Conservation (phyloP, 2,888 invertebrate species). For the Cosmopolites sordidus region DNA sequence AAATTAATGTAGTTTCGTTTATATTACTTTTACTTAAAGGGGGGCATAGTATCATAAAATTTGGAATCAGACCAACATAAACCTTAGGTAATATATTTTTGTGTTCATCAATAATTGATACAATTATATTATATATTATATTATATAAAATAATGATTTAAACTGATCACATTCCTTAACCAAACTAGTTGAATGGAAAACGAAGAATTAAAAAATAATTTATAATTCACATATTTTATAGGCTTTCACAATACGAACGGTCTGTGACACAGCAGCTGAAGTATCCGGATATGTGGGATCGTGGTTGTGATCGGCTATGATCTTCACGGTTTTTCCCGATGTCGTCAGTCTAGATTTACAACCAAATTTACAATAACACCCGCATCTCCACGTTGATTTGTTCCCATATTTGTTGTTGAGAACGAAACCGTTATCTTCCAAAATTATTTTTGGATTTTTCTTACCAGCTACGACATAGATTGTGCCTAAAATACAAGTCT, state of each 20-base stretch:
- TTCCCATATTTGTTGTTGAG: slow-evolving; percentile 28
- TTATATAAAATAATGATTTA: too few relatives aligned
- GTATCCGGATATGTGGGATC: slow-evolving; percentile 16
- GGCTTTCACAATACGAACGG: slow-evolving; percentile 4
- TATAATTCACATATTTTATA: too few relatives aligned
- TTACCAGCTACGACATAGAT: slow-evolving; percentile 28
- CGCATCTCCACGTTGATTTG: slow-evolving; percentile 38
- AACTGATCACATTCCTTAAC: too few relatives aligned
- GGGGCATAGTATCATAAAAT: too few relatives aligned
- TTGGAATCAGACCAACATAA: too few relatives aligned
- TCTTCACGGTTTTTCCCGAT: slow-evolving; percentile 29
- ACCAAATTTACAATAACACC: slow-evolving; percentile 32
- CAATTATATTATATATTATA: too few relatives aligned
- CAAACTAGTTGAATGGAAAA: too few relatives aligned
- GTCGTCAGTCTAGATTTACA: slow-evolving; percentile 32
- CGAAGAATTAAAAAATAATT: too few relatives aligned
- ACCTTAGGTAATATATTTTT: too few relatives aligned
- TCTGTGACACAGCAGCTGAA: neutral
- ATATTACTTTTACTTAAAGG: too few relatives aligned
- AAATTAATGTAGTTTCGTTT: too few relatives aligned
- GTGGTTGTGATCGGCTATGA: slow-evolving; percentile 34
- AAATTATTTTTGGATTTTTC: slow-evolving; percentile 30
- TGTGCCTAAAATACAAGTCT: slow-evolving; percentile 17
- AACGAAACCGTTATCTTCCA: slow-evolving; percentile 28
- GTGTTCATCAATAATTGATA: too few relatives aligned